Conservation (phyloP, 2,113 vertebrate genomes). For the Lanius ludovicianus region DNA sequence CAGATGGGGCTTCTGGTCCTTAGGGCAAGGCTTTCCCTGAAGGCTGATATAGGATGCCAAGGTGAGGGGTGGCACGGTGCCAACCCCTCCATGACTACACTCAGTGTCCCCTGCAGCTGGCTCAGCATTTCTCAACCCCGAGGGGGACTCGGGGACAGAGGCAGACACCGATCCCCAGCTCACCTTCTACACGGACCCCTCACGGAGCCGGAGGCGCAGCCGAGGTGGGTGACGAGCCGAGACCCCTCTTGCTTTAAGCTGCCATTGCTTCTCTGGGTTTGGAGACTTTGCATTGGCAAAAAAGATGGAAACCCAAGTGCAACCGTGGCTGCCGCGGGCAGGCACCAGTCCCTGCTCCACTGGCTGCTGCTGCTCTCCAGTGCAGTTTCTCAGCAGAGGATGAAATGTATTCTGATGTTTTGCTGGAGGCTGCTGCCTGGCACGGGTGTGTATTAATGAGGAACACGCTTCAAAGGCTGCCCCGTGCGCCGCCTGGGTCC, state of each 20-base stretch:
- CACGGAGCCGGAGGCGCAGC: slow-evolving; percentile 91
- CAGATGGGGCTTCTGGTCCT: not conserved
- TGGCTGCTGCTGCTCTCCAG: not conserved
- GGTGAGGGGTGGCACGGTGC: not conserved
- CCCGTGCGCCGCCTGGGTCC: accelerated
- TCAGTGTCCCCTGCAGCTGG: slow-evolving; percentile 77
- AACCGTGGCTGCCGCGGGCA: accelerated
- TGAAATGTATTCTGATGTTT: not conserved
- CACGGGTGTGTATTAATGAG: slow-evolving; percentile 27
- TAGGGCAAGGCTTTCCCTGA: not conserved
- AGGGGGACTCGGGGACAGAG: slow-evolving; percentile 94
- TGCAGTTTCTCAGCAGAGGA: not conserved
- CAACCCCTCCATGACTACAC: not conserved
- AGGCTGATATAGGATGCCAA: not conserved
- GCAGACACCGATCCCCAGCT: slow-evolving; percentile 97
- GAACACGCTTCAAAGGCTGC: not conserved
- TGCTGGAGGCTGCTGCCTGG: not conserved
- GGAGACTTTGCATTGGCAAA: not conserved
- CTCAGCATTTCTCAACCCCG: slow-evolving; percentile 96
- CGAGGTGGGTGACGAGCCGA: slow-evolving; percentile 73
- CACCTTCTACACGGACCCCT: slow-evolving; percentile 97
- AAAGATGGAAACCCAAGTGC: not conserved
- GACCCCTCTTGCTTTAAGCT: not conserved
- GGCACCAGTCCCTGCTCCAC: accelerated
- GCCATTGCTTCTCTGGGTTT: accelerated